Base-by-base conservation (phyloP, 2,113 vertebrate species). In the Morone saxatilis region DNA sequence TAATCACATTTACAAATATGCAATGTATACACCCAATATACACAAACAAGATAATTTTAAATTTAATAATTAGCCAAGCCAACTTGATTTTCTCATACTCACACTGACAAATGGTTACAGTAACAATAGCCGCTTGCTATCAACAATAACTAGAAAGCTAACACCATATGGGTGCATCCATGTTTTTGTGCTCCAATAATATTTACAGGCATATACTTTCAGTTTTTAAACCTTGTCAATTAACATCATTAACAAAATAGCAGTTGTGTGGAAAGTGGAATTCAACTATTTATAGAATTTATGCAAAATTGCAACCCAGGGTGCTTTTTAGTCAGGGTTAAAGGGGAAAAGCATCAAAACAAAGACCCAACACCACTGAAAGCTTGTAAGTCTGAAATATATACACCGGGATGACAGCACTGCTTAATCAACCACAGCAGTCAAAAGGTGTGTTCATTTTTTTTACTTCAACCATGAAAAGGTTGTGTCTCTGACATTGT, bases 321-420 rank as follows among this genome's bases (percentile, higher is more conserved):
- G n/a, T 45, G 60, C n/a, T 38, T 78, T 84, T 77, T 25, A 71
- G 22, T 83, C 31, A 7, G 8, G 8, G 76, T 72, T 38, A 81
- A 63, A 84, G 43, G 36, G 6, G 4, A 53, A 59, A 54, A 51
- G 20, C 22, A 74, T 63, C 22, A 20, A 38, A 74, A 51, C 47
- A 40, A 67, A 77, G 45, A 43, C 71, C 4, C 17, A 45, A 13
- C n/a, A 38, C 7, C 2, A 14, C 1, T 57, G 19, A 50, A 67
- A 38, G 22, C 31, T 43, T 38, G 5, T 56, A 67, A 20, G 20
- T 61, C 6, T 68, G 14, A 68, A 31, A 48, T 84, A 66, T 38
- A 25, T 57, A 71, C 38, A 59, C 4, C 4, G 38, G 19, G 12
- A 20, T 22, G 48, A 57, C 0, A 38, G 25, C 1, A 13, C 5